These are phyloP conservation scores for Crotalus viridis DNA, from an alignment of 2,113 vertebrate species.

Conservation along the genomic window DNA sequence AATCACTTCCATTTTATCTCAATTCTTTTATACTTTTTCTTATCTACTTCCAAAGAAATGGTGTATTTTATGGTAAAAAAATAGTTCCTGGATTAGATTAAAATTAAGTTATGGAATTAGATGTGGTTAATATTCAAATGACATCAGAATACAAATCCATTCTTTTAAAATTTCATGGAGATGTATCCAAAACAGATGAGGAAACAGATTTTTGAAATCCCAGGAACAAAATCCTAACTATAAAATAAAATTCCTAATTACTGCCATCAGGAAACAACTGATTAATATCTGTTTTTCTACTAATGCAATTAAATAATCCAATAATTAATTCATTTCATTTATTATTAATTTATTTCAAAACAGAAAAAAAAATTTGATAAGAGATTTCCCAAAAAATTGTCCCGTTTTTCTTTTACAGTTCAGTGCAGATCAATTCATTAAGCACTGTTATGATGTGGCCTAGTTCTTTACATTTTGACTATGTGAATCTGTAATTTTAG, in stretches of 20 bases:
- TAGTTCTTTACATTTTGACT: neutral
- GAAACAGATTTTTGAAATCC: neutral
- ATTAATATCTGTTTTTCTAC: neutral
- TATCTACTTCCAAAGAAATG: neutral
- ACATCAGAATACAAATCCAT: neutral
- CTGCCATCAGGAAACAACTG: neutral
- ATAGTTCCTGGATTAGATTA: neutral
- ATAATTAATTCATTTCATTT: constrained; percentile 29
- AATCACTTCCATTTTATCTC: neutral
- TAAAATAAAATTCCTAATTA: neutral
- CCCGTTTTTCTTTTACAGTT: neutral
- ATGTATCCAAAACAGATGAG: neutral
- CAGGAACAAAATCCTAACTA: neutral
- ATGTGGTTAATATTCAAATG: neutral
- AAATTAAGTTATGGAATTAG: neutral
- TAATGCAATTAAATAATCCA: neutral
- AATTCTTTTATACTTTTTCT: neutral
- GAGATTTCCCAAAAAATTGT: neutral
- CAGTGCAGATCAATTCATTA: neutral
- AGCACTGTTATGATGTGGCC: neutral
- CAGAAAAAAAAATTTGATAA: neutral
- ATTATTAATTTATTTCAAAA: neutral
- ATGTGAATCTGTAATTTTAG: neutral
- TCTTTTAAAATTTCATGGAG: neutral
- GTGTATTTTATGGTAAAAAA: neutral